phyloP scores from a whole-genome alignment of 2,888 invertebrate genomes.

The Omphaloscelis lunosa region DNA sequence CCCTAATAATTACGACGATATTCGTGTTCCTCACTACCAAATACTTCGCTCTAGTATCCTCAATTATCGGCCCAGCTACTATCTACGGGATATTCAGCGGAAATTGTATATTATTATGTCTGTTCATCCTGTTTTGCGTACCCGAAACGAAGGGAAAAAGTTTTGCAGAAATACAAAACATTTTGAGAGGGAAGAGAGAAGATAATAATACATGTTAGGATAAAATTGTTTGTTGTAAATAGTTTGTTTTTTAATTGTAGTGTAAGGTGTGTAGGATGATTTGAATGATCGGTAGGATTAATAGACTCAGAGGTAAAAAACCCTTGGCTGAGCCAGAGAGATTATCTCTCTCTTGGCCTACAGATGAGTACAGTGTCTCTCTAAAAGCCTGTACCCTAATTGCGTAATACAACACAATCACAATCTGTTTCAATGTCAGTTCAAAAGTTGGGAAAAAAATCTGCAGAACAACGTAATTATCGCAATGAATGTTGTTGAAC shows the following conservation, averaged over 20 bases:
- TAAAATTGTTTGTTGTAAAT: not conserved
- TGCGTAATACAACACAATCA: too few relatives aligned
- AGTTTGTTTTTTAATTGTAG: constrained; percentile 1
- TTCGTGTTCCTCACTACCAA: constrained; percentile 67
- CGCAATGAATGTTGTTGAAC: too few relatives aligned
- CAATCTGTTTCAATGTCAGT: too few relatives aligned
- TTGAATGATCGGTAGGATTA: not conserved
- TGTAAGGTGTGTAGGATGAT: not conserved
- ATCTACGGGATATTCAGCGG: constrained; percentile 77
- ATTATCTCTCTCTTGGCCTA: too few relatives aligned
- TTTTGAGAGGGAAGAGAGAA: constrained; percentile 29
- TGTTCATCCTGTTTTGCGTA: constrained; percentile 74
- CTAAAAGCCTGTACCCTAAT: not conserved
- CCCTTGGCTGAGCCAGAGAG: not conserved
- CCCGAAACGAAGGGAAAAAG: constrained; percentile 83
- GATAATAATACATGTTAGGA: constrained; percentile 18
- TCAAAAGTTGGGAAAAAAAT: too few relatives aligned
- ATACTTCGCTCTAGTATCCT: constrained; percentile 74
- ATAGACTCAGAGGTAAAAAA: too few relatives aligned
- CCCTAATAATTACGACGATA: constrained; percentile 14
- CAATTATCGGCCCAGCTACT: constrained; percentile 71
- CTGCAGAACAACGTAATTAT: too few relatives aligned
- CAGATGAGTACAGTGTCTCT: not conserved
- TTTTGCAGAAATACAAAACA: constrained; percentile 78
- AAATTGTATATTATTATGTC: constrained; percentile 68